phyloP scores from a whole-genome alignment of 2,797 vertebrate species.

The Bucorvus abyssinicus region DNA sequence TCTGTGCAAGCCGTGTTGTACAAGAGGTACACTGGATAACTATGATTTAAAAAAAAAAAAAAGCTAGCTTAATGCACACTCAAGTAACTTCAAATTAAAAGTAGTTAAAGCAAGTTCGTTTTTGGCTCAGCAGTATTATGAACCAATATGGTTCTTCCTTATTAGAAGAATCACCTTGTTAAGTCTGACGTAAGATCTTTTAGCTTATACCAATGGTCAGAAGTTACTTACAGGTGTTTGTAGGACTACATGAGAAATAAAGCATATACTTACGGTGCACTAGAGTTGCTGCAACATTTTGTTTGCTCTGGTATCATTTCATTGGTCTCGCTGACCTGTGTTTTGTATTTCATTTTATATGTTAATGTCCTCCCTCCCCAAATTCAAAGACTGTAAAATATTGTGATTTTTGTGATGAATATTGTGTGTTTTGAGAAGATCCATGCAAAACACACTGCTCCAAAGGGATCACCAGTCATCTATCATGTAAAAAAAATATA shows the following conservation, averaged over 20 bases:
- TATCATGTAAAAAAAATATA: background rate
- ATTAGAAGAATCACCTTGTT: background rate
- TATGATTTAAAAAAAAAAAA: background rate
- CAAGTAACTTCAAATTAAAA: background rate
- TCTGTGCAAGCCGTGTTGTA: background rate
- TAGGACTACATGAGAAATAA: background rate
- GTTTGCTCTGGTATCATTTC: background rate
- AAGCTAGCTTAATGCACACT: background rate
- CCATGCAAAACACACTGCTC: background rate
- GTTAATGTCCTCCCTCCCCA: background rate
- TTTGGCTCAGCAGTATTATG: background rate
- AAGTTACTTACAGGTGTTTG: background rate
- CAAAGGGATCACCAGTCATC: background rate
- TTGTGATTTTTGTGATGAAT: background rate
- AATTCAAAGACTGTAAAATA: background rate
- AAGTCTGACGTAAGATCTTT: background rate
- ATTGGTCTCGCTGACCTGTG: background rate
- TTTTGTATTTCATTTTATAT: background rate
- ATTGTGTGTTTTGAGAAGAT: background rate
- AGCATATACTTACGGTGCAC: background rate
- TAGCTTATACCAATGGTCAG: background rate
- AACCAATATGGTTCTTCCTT: background rate
- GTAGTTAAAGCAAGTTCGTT: background rate
- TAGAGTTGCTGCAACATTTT: background rate
- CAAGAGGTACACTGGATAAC: background rate